A percentile compares a stretch with the other conserved stretches of the same genome.
phyloP scores from a whole-genome alignment of 2,888 invertebrate species.

The Tholera decimalis region DNA sequence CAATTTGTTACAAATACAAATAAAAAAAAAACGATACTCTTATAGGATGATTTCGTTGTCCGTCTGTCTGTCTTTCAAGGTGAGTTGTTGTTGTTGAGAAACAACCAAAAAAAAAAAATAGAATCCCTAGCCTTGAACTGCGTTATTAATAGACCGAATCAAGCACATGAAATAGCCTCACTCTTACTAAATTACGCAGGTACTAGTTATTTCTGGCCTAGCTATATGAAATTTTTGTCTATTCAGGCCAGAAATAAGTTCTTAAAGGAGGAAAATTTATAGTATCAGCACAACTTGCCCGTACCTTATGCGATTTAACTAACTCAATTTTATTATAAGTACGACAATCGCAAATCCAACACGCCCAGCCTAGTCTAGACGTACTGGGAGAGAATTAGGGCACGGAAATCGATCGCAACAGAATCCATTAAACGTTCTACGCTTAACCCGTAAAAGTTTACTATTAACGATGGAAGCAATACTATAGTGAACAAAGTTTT shows the following conservation, averaged over 20 bases:
- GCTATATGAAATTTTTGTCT: too few species aligned
- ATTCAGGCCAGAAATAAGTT: conserved; percentile 13
- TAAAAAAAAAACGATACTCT: conserved; percentile 2
- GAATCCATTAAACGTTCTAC: conserved; percentile 44
- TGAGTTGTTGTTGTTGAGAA: too few species aligned
- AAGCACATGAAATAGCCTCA: neutral
- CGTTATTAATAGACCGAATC: neutral
- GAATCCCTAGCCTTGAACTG: neutral
- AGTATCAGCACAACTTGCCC: conserved; percentile 28
- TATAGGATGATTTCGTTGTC: too few species aligned
- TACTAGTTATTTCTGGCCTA: neutral
- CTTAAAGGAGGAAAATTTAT: conserved; percentile 32
- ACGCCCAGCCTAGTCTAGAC: conserved; percentile 69
- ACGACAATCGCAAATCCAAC: conserved; percentile 38
- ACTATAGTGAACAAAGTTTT: conserved; percentile 20
- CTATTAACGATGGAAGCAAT: conserved; percentile 47
- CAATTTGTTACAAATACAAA: too few species aligned
- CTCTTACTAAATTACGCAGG: neutral
- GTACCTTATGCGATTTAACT: conserved; percentile 30
- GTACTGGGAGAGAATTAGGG: conserved; percentile 70
- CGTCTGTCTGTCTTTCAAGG: too few species aligned
- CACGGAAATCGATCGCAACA: conserved; percentile 76
- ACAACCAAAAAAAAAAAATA: too few species aligned
- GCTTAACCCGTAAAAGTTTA: conserved; percentile 43
- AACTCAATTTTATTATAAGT: conserved; percentile 47